Evolutionary conservation across 2,888 invertebrate genomes (phyloP).

Genomic region (Acleris holmiana): DNA sequence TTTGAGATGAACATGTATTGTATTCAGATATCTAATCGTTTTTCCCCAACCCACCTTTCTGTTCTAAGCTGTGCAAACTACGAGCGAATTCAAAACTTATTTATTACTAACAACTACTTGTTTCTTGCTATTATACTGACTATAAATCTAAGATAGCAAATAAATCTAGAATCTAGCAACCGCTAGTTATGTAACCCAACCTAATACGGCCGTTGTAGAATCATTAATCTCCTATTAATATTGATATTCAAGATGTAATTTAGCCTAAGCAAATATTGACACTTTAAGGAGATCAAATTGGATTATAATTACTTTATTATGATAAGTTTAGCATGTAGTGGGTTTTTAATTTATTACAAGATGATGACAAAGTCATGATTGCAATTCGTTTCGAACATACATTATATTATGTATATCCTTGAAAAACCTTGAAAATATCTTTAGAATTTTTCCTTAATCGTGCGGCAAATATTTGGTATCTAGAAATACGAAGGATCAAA

Average conservation of each 20-base stretch:
- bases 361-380: too few species aligned
- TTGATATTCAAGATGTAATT: slow-evolving; percentile 12
- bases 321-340: too few species aligned
- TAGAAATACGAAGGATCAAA: too few species aligned
- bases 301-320: slow-evolving; percentile 26
- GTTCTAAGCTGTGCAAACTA: slow-evolving; percentile 16
- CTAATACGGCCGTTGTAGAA: background rate
- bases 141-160: slow-evolving; percentile 29
- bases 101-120: slow-evolving; percentile 36
- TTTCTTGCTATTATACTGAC: slow-evolving; percentile 33
- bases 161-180: slow-evolving; percentile 33
- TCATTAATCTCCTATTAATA: slow-evolving; percentile 28
- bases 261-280: slow-evolving; percentile 18
- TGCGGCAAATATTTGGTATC: too few species aligned
- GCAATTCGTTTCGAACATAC: too few species aligned
- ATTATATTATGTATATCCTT: too few species aligned
- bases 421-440: too few species aligned
- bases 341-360: too few species aligned
- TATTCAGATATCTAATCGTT: too few species aligned
- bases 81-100: slow-evolving; percentile 33
- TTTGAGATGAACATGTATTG: too few species aligned
- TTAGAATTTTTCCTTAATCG: too few species aligned
- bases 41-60: background rate
- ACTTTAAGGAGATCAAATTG: slow-evolving; percentile 21
- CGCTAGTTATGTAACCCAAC: slow-evolving; percentile 29